Base-by-base conservation (phyloP, 23 tunicate genomes). In the Diplosoma virens region DNA sequence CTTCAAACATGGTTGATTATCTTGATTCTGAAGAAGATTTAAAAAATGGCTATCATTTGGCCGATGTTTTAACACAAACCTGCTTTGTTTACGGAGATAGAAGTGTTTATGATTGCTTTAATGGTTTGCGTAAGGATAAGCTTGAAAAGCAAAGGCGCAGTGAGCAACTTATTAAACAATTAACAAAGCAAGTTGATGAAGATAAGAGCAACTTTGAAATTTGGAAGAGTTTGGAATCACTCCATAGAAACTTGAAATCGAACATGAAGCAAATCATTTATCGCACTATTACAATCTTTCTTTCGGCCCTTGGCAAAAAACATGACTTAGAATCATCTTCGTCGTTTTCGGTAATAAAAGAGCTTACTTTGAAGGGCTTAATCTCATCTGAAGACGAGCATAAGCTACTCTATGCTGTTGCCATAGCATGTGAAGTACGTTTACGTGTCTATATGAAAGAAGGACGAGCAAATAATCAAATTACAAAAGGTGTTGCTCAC, bases 31-130 rank as follows among this genome's bases (percentile, higher is more conserved):
- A 68, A 2, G 78, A 77, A 34, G 75, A 47, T 48, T 48, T 66
- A 0, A 53, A 33, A 73, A 73, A 81, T 18, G 86, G 86, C 14
- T 81, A 72, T 37, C 58, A 59, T 68, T 30, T 68, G 29, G 52
- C 73, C 23, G 90, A 84, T 36, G 36, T 84, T 30, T 53, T 84
- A 22, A 54, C 71, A 30, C 56, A 33, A 30, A 84, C 90, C 17
- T 77, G 83, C 33, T 68, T 67, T 55, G 90, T 84, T 3, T 84
- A 28, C 54, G 90, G 90, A 18, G 54, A 70, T n/a, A 20, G 22
- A 17, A 5, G 11, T 5, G 71, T 84, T 2, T 78, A 84, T 47
- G 47, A 77, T 0, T 31, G 20, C 16, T 84, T 67, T 58, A 1
- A 2, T 35, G 4, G 25, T 7, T 3, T 7, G 54, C 35, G 27